A percentile compares a stretch with the other conserved stretches of the same genome.
These are phyloP conservation scores for Mobula birostris DNA, from an alignment of 2,113 vertebrate species.

Conservation along the genomic window DNA sequence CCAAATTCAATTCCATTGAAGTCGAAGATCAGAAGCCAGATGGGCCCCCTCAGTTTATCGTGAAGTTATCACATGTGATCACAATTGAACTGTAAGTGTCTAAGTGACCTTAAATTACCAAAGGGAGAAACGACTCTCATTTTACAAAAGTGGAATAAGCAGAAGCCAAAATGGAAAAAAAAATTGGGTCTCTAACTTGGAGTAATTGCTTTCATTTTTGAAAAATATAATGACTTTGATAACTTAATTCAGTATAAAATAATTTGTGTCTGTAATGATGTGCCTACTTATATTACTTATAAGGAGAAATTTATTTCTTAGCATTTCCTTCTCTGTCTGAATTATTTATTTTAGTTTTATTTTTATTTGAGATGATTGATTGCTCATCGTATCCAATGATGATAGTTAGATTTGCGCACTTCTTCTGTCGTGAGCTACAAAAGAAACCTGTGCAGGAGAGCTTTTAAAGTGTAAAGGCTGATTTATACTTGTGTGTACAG, in stretches of 20 bases:
- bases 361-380: too few relatives aligned
- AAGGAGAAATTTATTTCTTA: background rate
- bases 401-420: too few relatives aligned
- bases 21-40: too few relatives aligned
- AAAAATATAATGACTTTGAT: background rate
- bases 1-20: too few relatives aligned
- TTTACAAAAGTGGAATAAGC: background rate
- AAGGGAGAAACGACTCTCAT: background rate
- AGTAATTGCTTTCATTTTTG: background rate
- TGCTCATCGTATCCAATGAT: too few relatives aligned
- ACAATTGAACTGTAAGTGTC: background rate
- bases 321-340: background rate
- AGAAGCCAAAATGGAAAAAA: background rate
- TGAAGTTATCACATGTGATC: too few relatives aligned
- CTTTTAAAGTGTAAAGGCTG: too few relatives aligned
- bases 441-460: too few relatives aligned
- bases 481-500: too few relatives aligned
- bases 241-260: conserved; percentile 5
- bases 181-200: background rate
- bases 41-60: too few relatives aligned
- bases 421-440: too few relatives aligned
- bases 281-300: background rate
- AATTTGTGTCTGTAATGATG: background rate
- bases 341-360: background rate
- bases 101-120: background rate